Evolutionary conservation across 2,888 invertebrate genomes (phyloP), one percentile per base, ranked within the genome.

Genomic region (Conus canariensis): DNA sequence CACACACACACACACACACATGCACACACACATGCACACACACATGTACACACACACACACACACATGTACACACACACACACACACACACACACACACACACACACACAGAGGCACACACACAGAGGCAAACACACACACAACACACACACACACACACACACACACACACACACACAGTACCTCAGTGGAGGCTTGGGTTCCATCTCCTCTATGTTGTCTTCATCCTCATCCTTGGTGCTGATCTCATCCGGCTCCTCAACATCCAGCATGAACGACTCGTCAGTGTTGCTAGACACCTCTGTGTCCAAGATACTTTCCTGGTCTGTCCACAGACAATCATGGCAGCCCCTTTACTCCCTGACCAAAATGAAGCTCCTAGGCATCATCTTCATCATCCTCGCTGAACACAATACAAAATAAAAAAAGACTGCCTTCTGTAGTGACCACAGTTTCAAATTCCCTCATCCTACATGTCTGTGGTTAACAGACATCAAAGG

Each of bases 111-210:
- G 9, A n/a, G 9, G 74, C 74, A n/a, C 74, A n/a, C 74, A 74
- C 8, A 16, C 22, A 70, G 22, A 22, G 22, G 22, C 70, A 70
- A 0, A 64, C 64, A 64, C 64, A 64, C 64, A 77, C 25, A 25
- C 77, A 77, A 77, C 30, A 30, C 30, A 80, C 30, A 30, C 30
- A 80, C 77, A 30, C 77, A 80, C 77, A 30, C 77, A 80, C 77
- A 30, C 77, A 80, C 77, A 80, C 45, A 80, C 77, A 30, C 77
- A 80, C 77, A 30, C 77, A 80, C 77, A 80, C 77, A 30, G 30
- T 80, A 96, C 96, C 96, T 96, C 74, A 96, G 95, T 10, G 96
- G 95, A 74, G 96, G 95, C 91, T 96, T 96, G 88, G 92, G 93
- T 19, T 94, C 90, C 80, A 30, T 16, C 12, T 60, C 19, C 0